Conservation (phyloP, 2,888 invertebrate species). For the Oligia strigilis region DNA sequence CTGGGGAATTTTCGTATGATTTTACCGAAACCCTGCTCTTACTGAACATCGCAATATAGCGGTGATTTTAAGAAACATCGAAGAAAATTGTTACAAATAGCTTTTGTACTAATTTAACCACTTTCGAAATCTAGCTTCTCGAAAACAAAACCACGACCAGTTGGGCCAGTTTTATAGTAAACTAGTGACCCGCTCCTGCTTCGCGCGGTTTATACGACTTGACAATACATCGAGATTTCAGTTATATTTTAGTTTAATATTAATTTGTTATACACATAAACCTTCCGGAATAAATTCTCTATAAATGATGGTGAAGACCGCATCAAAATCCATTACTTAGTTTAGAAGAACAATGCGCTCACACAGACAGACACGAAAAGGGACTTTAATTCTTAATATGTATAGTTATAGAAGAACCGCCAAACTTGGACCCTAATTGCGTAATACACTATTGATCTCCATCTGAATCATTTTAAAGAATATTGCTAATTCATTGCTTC, state of each 20-base stretch:
- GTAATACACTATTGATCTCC: too few relatives aligned
- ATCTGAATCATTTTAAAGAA: too few relatives aligned
- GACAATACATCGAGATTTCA: background rate
- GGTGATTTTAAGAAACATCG: background rate
- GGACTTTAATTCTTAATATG: constrained; percentile 1
- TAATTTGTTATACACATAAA: background rate
- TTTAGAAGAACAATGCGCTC: background rate
- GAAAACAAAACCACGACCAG: background rate
- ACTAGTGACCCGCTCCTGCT: background rate
- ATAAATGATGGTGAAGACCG: background rate
- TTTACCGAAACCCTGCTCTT: background rate
- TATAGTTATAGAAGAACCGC: background rate
- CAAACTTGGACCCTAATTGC: background rate
- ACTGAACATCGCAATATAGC: background rate
- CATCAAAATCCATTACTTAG: background rate
- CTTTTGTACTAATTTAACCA: background rate
- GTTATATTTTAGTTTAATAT: too few relatives aligned
- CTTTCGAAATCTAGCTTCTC: background rate
- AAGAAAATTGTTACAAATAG: background rate
- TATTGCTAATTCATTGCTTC: too few relatives aligned
- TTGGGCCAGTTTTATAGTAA: background rate
- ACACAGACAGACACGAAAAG: background rate
- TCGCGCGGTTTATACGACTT: background rate
- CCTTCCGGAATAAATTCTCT: background rate
- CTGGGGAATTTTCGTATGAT: background rate